Evolutionary conservation across 2,113 vertebrate species (phyloP), one percentile per base, ranked within the genome.

Genomic region (Puntigrus tetrazona): DNA sequence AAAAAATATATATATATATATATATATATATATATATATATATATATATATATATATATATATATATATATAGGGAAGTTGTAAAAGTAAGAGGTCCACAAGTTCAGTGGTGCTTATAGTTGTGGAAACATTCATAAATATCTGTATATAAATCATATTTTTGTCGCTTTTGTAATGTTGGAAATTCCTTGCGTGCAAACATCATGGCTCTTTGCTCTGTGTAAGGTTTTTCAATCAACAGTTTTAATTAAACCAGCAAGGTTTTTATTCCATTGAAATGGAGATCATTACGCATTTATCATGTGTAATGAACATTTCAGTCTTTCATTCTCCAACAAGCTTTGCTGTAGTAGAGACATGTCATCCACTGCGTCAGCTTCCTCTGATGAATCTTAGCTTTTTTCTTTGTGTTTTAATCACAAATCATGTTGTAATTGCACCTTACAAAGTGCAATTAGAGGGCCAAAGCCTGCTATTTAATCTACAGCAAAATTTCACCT

Each of bases 401-500:
- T 86, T 84, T 84, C 82, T 86, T 84, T 67, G 82, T 74, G 73
- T 81, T 88, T 86, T 86, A 88, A 88, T 88, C 87, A 86, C 80
- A 88, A 86, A 78, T 84, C 79, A 38, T 88, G 87, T 88, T 84
- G 84, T 86, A 86, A 88, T 88, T 88, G 84, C 84, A 88, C 83
- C 86, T 84, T 88, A 86, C 87, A 86, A 88, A 81, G 85, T 81
- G 82, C 85, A 88, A 88, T 88, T 88, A 88, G 85, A 73, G 82
- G 83, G 85, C 73, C 27, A 77, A 69, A 83, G 75, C 84, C 76
- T 78, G 85, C 84, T 86, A 82, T 88, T 86, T 88, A 84, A 88
- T 88, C 87, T 88, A 55, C 74, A 41, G 74, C 34, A 52, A 84
- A 84, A 84, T 86, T 88, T 80, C 55, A 84, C 63, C 84, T 59